Evolutionary conservation across 2,113 vertebrate species (phyloP).

Genomic region (Cyanoramphus novaezelandiae): DNA sequence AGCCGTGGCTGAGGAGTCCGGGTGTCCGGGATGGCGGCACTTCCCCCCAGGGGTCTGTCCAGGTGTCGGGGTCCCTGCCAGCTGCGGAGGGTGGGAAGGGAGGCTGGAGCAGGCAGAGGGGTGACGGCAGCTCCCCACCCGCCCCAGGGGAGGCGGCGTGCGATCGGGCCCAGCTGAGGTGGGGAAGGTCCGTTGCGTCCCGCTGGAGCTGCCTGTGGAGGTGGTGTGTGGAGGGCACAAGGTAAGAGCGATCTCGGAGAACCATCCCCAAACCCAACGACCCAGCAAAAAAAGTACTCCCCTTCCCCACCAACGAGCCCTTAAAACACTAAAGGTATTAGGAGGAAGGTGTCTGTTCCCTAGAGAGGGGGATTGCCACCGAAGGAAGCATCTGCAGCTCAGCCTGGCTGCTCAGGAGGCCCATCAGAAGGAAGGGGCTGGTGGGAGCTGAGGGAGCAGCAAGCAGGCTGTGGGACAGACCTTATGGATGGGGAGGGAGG

Average conservation of each 20-base stretch:
- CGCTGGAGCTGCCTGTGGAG: background rate
- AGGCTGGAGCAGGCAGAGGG: background rate
- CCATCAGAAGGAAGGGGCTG: background rate
- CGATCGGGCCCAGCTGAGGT: background rate
- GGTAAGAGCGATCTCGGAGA: background rate
- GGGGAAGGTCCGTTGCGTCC: background rate
- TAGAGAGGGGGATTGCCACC: too few species aligned
- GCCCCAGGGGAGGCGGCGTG: too few species aligned
- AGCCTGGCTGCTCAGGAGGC: background rate
- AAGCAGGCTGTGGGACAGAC: fast-evolving
- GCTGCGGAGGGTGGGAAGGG: background rate
- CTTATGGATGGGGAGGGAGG: too few species aligned
- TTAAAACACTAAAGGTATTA: background rate
- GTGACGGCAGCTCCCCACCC: background rate
- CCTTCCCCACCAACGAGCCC: too few species aligned
- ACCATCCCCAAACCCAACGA: background rate
- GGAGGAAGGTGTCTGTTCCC: background rate
- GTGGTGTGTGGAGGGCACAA: background rate
- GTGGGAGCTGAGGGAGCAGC: background rate
- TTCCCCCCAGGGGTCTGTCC: background rate
- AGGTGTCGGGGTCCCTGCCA: background rate
- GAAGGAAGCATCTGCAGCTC: background rate
- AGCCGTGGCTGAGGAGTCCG: background rate
- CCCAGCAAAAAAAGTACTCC: background rate
- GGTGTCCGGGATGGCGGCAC: background rate